Conservation (phyloP, 1,140 invertebrate species). For the Berghia stephanieae region DNA sequence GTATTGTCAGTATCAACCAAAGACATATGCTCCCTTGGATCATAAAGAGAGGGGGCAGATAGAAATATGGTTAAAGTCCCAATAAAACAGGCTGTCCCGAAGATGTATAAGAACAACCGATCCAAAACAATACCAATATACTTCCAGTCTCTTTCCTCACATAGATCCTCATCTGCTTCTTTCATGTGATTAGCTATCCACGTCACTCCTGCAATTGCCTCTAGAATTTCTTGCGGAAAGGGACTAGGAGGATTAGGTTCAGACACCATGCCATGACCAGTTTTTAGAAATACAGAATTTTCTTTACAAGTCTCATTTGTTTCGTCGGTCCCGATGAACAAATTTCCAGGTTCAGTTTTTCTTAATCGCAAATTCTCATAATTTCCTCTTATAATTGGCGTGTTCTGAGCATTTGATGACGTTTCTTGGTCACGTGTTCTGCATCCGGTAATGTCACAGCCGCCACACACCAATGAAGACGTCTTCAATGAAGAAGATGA, state of each 20-base stretch:
- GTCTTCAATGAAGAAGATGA: too few species aligned
- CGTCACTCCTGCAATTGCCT: constrained; percentile 89
- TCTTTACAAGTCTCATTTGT: too few species aligned
- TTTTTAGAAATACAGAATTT: too few species aligned
- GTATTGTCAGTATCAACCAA: constrained; percentile 36
- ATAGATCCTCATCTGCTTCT: constrained; percentile 57
- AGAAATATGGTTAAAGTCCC: constrained; percentile 84
- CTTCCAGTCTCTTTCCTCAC: constrained; percentile 85
- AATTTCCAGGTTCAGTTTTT: too few species aligned
- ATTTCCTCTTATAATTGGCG: too few species aligned
- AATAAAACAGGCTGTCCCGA: constrained; percentile 91
- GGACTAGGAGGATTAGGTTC: too few species aligned
- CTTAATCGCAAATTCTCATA: too few species aligned
- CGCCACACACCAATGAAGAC: too few species aligned
- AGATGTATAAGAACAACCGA: constrained; percentile 96
- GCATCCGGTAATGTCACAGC: neutral
- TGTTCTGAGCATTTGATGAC: too few species aligned
- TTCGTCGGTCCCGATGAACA: too few species aligned
- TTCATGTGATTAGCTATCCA: constrained; percentile 97
- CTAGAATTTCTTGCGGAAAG: constrained; percentile 80
- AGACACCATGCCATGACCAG: too few species aligned
- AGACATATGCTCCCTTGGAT: constrained; percentile 80
- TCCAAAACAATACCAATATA: constrained; percentile 99
- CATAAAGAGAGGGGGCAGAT: constrained; percentile 94
- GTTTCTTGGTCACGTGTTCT: too few species aligned